Evolutionary conservation across 2,113 vertebrate genomes (phyloP).

Genomic region (Anolis sagrei): DNA sequence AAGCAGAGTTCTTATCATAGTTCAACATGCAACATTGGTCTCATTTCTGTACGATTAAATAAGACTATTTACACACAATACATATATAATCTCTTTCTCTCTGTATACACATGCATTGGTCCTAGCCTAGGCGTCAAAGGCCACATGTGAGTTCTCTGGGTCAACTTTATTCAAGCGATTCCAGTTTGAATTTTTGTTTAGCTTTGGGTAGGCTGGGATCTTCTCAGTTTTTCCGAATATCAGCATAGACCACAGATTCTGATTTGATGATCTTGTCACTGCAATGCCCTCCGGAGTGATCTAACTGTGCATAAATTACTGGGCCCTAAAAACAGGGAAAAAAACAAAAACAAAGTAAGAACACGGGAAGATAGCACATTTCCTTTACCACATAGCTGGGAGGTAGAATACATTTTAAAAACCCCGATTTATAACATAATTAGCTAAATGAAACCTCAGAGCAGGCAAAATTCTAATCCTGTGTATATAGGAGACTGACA

Average conservation of each 20-base stretch:
- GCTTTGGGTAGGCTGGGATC: constrained; percentile 56
- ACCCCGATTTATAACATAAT: constrained; percentile 28
- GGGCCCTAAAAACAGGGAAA: constrained; percentile 82
- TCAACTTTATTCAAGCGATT: constrained; percentile 61
- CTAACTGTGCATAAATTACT: constrained; percentile 96
- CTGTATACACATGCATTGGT: constrained; percentile 72
- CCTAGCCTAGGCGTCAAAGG: constrained; percentile 71
- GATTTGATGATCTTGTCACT: constrained; percentile 92
- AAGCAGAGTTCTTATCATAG: constrained; percentile 69
- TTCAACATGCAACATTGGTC: constrained; percentile 73
- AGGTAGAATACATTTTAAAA: too few species aligned
- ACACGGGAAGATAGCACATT: neutral
- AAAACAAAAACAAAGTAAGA: neutral
- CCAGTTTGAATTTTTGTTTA: constrained; percentile 63
- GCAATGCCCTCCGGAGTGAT: constrained; percentile 91
- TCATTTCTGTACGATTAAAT: constrained; percentile 76
- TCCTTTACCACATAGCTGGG: fast-evolving
- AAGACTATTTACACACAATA: constrained; percentile 75
- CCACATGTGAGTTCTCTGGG: constrained; percentile 69
- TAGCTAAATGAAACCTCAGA: constrained; percentile 15
- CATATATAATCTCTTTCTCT: constrained; percentile 67
- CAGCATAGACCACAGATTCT: constrained; percentile 95
- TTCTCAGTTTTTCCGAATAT: constrained; percentile 91
- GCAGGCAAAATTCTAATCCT: neutral
- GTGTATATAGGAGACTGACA: neutral